These are phyloP conservation scores for Nomada flava DNA, from an alignment of 2,888 invertebrate species.

Conservation along the genomic window DNA sequence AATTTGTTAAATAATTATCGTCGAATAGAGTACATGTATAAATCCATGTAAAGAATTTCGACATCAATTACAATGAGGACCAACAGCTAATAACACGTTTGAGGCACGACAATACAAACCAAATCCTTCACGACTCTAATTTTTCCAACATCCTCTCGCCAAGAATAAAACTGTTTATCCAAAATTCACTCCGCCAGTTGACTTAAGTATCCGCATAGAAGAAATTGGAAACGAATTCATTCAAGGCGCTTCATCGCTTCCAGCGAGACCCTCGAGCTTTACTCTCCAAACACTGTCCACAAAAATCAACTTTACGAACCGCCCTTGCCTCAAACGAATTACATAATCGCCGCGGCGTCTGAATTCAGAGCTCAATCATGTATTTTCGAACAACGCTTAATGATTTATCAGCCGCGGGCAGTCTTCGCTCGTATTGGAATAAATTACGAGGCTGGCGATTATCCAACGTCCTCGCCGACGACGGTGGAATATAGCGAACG, in stretches of 20 bases:
- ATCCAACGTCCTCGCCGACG: slow-evolving; percentile 43
- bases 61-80: too few species aligned
- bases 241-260: neutral
- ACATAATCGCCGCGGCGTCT: neutral
- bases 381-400: slow-evolving; percentile 41
- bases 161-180: too few species aligned
- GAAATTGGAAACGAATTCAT: too few species aligned
- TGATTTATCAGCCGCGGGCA: slow-evolving; percentile 46
- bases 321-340: neutral
- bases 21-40: too few species aligned
- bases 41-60: too few species aligned
- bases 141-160: too few species aligned
- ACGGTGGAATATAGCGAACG: neutral
- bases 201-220: too few species aligned
- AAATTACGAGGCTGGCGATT: slow-evolving; percentile 62
- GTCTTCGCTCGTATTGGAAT: slow-evolving; percentile 57
- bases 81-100: too few species aligned
- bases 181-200: too few species aligned
- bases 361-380: neutral
- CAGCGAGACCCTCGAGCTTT: neutral
- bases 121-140: too few species aligned
- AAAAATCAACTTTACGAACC: slow-evolving; percentile 12
- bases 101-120: too few species aligned
- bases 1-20: too few species aligned
- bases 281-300: slow-evolving; percentile 2